These are phyloP conservation scores for Hycleus cichorii DNA, from an alignment of 1,140 invertebrate genomes.

Conservation along the genomic window DNA sequence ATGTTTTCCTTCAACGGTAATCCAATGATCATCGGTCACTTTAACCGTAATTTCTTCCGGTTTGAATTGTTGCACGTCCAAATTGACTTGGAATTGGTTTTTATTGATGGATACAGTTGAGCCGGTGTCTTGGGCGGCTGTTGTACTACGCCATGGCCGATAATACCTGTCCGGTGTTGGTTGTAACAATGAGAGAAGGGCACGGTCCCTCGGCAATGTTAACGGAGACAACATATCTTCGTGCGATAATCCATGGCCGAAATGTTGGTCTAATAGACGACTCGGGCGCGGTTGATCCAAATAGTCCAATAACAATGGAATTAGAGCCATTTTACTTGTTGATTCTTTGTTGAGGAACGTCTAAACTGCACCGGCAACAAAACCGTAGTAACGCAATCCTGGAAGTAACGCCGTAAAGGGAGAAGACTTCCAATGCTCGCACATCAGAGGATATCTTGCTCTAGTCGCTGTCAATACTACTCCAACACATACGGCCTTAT, in stretches of 20 bases:
- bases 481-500: too few species aligned
- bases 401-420: too few species aligned
- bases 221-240: constrained; percentile 30
- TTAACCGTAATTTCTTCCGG: constrained; percentile 55
- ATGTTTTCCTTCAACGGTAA: constrained; percentile 47
- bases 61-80: constrained; percentile 53
- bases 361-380: too few species aligned
- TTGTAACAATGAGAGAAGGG: not conserved
- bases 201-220: not conserved
- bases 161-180: constrained; percentile 35
- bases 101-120: constrained; percentile 43
- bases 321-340: not conserved
- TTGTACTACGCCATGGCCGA: constrained; percentile 43
- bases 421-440: too few species aligned
- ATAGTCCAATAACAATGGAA: not conserved
- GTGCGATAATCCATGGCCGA: constrained; percentile 26
- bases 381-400: too few species aligned
- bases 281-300: constrained; percentile 17
- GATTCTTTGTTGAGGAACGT: too few species aligned
- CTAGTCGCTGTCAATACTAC: too few species aligned
- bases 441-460: too few species aligned
- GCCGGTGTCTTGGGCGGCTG: constrained; percentile 28
- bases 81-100: constrained; percentile 28
- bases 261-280: constrained; percentile 33
- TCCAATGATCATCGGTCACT: constrained; percentile 48